Evolutionary conservation across 2,113 vertebrate species (phyloP).

Genomic region (Oreochromis aureus): DNA sequence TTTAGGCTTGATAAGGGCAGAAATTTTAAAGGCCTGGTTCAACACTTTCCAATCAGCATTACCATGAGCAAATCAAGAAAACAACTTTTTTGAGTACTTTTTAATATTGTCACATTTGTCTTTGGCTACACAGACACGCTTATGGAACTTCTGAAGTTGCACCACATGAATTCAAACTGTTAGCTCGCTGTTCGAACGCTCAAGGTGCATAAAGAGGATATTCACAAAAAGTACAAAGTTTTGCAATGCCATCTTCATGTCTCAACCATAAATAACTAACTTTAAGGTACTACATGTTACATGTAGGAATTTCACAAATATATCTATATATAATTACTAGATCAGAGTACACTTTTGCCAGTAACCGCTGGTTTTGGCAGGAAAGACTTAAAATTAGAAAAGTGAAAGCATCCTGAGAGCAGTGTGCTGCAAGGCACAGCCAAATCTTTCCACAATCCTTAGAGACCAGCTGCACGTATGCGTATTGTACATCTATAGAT

Average conservation of each 20-base stretch:
- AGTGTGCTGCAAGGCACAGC: conserved; percentile 59
- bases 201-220: conserved; percentile 45
- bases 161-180: conserved; percentile 29
- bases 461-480: conserved; percentile 11
- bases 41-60: background rate
- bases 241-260: conserved; percentile 18
- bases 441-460: conserved; percentile 20
- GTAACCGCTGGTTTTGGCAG: conserved; percentile 34
- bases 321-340: conserved; percentile 41
- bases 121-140: background rate
- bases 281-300: conserved; percentile 43
- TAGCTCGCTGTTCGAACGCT: background rate
- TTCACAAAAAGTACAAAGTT: conserved; percentile 46
- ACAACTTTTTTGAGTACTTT: background rate
- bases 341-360: conserved; percentile 29
- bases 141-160: background rate
- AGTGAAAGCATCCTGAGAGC: conserved; percentile 64
- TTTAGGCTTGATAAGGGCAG: background rate
- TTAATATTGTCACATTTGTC: background rate
- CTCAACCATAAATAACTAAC: conserved; percentile 29
- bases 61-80: background rate
- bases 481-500: background rate
- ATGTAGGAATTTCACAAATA: conserved; percentile 51
- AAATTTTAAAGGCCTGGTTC: background rate
- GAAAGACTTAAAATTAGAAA: conserved; percentile 38